Evolutionary conservation across 2,797 vertebrate species (phyloP).

Genomic region (Diglossa cyanea): DNA sequence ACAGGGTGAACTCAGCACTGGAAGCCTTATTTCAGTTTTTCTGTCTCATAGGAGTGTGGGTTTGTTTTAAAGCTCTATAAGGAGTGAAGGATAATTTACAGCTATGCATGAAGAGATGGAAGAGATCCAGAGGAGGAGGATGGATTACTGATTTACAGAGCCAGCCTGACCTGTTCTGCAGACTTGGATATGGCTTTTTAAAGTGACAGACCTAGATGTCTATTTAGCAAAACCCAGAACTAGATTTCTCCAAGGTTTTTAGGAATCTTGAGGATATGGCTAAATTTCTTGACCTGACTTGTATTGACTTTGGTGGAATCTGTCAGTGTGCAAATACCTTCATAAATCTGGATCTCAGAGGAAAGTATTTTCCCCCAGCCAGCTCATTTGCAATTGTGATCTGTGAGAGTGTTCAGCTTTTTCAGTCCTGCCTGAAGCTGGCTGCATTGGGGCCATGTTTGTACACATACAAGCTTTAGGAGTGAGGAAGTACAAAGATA

Average conservation of each 20-base stretch:
- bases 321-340: background rate
- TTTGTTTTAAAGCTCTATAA: background rate
- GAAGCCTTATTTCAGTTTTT: background rate
- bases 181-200: background rate
- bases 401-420: background rate
- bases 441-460: background rate
- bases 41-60: background rate
- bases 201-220: background rate
- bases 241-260: background rate
- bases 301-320: background rate
- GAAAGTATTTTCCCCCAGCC: background rate
- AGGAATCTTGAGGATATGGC: background rate
- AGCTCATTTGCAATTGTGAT: background rate
- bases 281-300: background rate
- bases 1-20: background rate
- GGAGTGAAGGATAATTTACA: background rate
- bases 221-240: background rate
- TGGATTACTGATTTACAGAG: conserved; percentile 45
- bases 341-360: background rate
- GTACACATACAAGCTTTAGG: background rate
- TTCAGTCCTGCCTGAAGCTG: background rate
- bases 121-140: background rate
- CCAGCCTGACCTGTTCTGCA: conserved; percentile 8
- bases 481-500: background rate
- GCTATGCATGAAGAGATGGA: background rate